Conservation (phyloP, 2,888 invertebrate species). For the Stenodema calcarata region DNA sequence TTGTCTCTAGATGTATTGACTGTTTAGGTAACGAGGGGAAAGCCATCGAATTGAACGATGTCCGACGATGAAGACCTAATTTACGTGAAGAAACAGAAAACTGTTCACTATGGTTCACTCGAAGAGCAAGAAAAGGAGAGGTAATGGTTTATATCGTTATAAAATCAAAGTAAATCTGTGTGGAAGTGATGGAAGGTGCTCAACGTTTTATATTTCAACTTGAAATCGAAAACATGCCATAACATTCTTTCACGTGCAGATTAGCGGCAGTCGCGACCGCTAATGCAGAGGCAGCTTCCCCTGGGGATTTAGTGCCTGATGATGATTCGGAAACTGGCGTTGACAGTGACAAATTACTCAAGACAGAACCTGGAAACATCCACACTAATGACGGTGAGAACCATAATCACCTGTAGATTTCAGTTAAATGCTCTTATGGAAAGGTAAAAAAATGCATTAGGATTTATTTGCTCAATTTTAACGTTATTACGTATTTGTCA, state of each 20-base stretch:
- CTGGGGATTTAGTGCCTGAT: not conserved
- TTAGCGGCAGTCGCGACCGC: conserved; percentile 64
- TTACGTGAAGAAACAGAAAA: conserved; percentile 76
- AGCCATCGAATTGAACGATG: conserved; percentile 63
- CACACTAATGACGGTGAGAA: conserved; percentile 71
- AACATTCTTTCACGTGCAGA: not conserved
- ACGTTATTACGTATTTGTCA: conserved; percentile 58
- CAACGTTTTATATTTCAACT: no score
- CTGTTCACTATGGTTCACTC: conserved; percentile 87
- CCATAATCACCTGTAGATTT: no score
- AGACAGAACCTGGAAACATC: conserved; percentile 69
- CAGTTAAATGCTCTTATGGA: no score
- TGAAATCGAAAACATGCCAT: no score
- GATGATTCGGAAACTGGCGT: conserved; percentile 62
- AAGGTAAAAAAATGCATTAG: no score
- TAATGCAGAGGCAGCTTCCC: conserved; percentile 66
- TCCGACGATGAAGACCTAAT: conserved; percentile 84
- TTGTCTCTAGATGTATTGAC: no score
- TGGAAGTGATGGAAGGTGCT: no score
- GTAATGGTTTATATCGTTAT: no score
- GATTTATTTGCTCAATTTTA: not conserved
- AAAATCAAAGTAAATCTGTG: no score
- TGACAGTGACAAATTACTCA: conserved; percentile 65
- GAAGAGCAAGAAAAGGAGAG: conserved; percentile 83
- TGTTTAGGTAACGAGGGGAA: no score